Percentiles rank a stretch among this genome's conserved stretches.
phyloP scores from a whole-genome alignment of 2,888 invertebrate species.

The Liodrosophila aerea region DNA sequence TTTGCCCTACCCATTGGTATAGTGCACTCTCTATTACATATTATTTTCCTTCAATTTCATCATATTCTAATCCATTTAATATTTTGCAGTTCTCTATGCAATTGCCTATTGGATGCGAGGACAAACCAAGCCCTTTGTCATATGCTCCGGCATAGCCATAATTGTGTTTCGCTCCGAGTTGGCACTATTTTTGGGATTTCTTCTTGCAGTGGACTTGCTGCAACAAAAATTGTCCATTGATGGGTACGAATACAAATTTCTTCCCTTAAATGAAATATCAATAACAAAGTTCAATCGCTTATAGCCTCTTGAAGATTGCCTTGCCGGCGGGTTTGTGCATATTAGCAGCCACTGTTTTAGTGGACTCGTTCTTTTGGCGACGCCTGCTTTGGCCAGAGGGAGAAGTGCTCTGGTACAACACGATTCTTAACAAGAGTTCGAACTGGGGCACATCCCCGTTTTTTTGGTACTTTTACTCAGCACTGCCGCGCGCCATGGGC shows the following conservation, averaged over 20 bases:
- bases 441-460: slow-evolving; percentile 98
- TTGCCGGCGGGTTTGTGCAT: slow-evolving; percentile 88
- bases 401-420: slow-evolving; percentile 98
- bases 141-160: slow-evolving; percentile 92
- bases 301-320: slow-evolving; percentile 88
- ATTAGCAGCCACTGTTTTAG: slow-evolving; percentile 87
- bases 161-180: slow-evolving; percentile 96
- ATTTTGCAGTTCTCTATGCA: slow-evolving; percentile 89
- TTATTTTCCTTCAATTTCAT: background rate
- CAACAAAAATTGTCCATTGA: slow-evolving; percentile 87
- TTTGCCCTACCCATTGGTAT: slow-evolving; percentile 96
- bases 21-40: slow-evolving; percentile 41
- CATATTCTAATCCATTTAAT: background rate
- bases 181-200: slow-evolving; percentile 91
- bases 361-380: slow-evolving; percentile 97
- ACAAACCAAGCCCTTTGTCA: slow-evolving; percentile 89
- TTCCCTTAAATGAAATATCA: too few species aligned
- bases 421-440: slow-evolving; percentile 95
- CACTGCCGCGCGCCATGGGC: slow-evolving; percentile 95
- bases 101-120: slow-evolving; percentile 92
- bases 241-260: slow-evolving; percentile 83
- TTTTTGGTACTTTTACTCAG: slow-evolving; percentile 99
- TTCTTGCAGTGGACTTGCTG: slow-evolving; percentile 91
- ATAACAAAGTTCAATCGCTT: too few species aligned
- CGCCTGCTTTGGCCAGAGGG: slow-evolving; percentile 97